A percentile compares a stretch with the other conserved stretches of the same genome.
Evolutionary conservation across 2,888 invertebrate species (phyloP).

Genomic region (Lissocephala sabroskyi): DNA sequence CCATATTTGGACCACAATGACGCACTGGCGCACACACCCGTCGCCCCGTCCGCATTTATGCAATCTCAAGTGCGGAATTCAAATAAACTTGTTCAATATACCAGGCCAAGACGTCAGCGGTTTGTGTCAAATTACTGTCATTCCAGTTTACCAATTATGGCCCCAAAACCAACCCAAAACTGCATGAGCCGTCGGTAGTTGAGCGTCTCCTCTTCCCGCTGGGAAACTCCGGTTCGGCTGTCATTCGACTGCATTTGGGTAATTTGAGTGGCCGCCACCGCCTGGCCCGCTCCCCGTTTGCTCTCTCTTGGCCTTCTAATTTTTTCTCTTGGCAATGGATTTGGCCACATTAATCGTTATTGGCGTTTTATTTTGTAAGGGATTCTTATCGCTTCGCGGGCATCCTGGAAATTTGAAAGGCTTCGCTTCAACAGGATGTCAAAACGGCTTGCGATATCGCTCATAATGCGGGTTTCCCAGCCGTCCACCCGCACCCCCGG

Average conservation of each 20-base stretch:
- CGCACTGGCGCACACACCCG: neutral
- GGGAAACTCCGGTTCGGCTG: too few species aligned
- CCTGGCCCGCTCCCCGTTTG: neutral
- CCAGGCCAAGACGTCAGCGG: constrained; percentile 33
- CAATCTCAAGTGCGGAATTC: constrained; percentile 9
- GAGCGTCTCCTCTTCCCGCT: too few species aligned
- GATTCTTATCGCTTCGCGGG: too few species aligned
- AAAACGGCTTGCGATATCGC: constrained; percentile 60
- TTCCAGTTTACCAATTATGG: constrained; percentile 16
- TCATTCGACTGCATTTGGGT: neutral
- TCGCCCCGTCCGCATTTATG: constrained; percentile 3
- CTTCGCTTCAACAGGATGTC: constrained; percentile 50
- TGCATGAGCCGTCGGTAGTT: too few species aligned
- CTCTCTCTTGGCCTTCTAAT: too few species aligned
- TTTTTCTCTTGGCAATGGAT: constrained; percentile 17
- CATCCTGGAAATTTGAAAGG: constrained; percentile 49
- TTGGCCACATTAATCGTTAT: constrained; percentile 23
- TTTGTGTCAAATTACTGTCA: constrained; percentile 63
- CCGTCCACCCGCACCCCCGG: neutral
- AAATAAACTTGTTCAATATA: constrained; percentile 49
- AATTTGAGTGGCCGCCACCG: constrained; percentile 6
- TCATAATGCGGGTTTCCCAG: constrained; percentile 14
- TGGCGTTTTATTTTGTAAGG: constrained; percentile 12
- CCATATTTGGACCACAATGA: constrained; percentile 58
- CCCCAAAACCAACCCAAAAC: neutral